Conservation (phyloP, 2,113 vertebrate species). For the Empidonax traillii region DNA sequence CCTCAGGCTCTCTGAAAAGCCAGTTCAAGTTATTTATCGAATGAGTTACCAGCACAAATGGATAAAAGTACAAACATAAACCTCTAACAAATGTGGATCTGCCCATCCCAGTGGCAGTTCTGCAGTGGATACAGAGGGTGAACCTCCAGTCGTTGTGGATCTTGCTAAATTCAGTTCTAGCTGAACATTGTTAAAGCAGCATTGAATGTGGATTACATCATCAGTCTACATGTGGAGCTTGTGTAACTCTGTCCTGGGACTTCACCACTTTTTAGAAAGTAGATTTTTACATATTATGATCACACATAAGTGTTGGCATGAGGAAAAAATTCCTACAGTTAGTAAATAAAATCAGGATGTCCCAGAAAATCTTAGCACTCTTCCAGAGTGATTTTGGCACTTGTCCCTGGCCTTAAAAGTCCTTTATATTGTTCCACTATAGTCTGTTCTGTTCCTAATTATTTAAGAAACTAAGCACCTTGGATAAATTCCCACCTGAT, state of each 20-base stretch:
- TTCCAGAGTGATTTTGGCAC: background rate
- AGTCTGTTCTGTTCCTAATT: background rate
- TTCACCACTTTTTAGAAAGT: background rate
- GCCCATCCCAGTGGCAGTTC: background rate
- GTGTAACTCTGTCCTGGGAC: background rate
- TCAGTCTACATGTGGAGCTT: background rate
- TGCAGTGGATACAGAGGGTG: background rate
- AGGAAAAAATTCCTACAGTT: background rate
- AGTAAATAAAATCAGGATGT: conserved; percentile 26
- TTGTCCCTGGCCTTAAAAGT: background rate
- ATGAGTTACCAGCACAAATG: background rate
- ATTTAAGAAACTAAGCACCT: background rate
- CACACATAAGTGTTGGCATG: background rate
- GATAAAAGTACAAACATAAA: background rate
- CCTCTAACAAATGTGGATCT: background rate
- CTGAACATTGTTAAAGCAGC: background rate
- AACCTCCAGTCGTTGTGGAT: background rate
- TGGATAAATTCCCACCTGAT: conserved; percentile 19
- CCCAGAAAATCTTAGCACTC: background rate
- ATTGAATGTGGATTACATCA: background rate
- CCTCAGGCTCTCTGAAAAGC: background rate
- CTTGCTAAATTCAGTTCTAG: background rate
- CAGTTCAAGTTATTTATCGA: background rate
- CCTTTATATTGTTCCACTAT: background rate
- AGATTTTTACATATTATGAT: background rate